These are phyloP conservation scores for Galeruca laticollis DNA, from an alignment of 2,888 invertebrate genomes.

Conservation along the genomic window DNA sequence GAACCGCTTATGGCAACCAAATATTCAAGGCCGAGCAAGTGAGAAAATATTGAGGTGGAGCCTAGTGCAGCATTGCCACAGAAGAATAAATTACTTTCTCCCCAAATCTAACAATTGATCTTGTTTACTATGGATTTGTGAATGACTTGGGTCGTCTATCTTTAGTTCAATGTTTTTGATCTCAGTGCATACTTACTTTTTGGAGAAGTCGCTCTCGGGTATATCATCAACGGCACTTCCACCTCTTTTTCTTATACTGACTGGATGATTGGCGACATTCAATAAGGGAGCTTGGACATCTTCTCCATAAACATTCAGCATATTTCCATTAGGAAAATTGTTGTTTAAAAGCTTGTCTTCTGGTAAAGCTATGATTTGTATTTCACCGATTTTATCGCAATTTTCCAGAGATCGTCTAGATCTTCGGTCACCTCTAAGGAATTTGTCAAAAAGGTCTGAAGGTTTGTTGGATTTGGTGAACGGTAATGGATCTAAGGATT, in stretches of 20 bases:
- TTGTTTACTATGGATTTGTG: too few relatives aligned
- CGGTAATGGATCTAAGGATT: conserved; percentile 76
- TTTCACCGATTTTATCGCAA: conserved; percentile 66
- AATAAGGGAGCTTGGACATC: conserved; percentile 67
- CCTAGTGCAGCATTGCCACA: too few relatives aligned
- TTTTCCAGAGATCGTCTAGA: conserved; percentile 67
- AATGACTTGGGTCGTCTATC: too few relatives aligned
- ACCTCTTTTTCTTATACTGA: conserved; percentile 58
- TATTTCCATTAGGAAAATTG: conserved; percentile 71
- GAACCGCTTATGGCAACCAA: too few relatives aligned
- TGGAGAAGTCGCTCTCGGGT: conserved; percentile 59
- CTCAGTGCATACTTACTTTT: conserved; percentile 48
- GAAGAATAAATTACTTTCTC: too few relatives aligned
- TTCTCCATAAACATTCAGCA: conserved; percentile 61
- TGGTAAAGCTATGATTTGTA: conserved; percentile 65
- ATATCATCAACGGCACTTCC: conserved; percentile 62
- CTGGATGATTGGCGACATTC: conserved; percentile 53
- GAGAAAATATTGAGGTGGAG: too few relatives aligned
- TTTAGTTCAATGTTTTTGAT: too few relatives aligned
- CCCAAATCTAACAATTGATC: too few relatives aligned
- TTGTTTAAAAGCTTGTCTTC: conserved; percentile 69
- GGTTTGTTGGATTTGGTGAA: conserved; percentile 50
- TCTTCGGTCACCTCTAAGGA: conserved; percentile 52
- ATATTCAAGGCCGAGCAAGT: too few relatives aligned
- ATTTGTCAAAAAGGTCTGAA: conserved; percentile 48